Percentiles rank a stretch among this genome's conserved stretches.
Evolutionary conservation across 1,140 invertebrate genomes (phyloP).

Genomic region (Holcopasites calliopsidis): DNA sequence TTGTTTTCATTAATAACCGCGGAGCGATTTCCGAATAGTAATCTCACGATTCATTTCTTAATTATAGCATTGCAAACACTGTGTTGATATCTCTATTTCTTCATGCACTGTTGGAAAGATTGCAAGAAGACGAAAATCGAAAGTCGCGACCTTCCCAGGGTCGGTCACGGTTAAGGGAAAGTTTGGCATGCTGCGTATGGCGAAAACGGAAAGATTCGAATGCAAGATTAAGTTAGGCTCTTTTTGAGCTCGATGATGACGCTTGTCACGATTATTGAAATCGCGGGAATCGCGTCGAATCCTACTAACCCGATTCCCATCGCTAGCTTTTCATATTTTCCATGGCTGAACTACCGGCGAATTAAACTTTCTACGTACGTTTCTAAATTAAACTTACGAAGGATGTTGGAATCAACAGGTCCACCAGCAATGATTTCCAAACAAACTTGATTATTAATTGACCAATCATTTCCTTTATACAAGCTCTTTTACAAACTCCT

Average conservation of each 20-base stretch:
- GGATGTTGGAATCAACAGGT: not conserved
- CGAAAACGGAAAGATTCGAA: not conserved
- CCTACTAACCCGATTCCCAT: slow-evolving; percentile 27
- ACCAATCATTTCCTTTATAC: no score
- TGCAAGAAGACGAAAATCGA: slow-evolving; percentile 2
- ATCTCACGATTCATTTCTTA: no score
- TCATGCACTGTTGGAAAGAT: no score
- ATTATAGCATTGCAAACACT: no score
- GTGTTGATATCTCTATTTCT: no score
- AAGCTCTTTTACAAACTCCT: no score
- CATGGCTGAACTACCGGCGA: not conserved
- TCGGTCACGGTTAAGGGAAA: slow-evolving; percentile 11
- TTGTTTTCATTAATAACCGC: no score
- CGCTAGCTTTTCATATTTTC: slow-evolving; percentile 3
- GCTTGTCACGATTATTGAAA: no score
- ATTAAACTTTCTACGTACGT: slow-evolving; percentile 33
- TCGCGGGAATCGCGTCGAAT: no score
- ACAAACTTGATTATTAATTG: slow-evolving; percentile 1
- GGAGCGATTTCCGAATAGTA: no score
- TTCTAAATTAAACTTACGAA: not conserved
- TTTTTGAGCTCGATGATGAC: no score
- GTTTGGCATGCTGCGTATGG: slow-evolving; percentile 7
- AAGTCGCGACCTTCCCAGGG: not conserved
- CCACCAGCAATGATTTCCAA: not conserved
- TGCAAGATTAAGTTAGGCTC: no score